Percentiles rank a stretch among this genome's conserved stretches.
phyloP scores from a whole-genome alignment of 2,888 invertebrate genomes.

The Argyra leucocephala region DNA sequence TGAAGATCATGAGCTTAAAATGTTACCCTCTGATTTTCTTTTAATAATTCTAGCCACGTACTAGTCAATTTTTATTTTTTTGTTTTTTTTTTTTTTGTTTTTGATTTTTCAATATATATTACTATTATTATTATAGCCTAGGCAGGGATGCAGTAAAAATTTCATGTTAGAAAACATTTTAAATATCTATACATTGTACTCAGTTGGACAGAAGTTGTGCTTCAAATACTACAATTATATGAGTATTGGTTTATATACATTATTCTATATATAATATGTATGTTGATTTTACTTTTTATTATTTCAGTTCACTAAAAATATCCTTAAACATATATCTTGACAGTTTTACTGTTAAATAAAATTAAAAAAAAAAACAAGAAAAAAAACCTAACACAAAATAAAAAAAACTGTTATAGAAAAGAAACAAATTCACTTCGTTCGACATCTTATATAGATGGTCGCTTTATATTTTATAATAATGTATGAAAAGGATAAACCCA shows the following conservation, averaged over 20 bases:
- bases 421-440: neutral
- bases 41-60: neutral
- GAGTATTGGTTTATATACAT: too few relatives aligned
- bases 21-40: neutral
- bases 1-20: neutral
- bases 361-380: neutral
- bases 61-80: neutral
- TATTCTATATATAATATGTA: too few relatives aligned
- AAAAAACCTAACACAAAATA: neutral
- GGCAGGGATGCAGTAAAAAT: neutral
- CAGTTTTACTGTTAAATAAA: neutral
- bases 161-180: neutral
- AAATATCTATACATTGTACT: neutral
- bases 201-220: neutral
- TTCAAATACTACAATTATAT: too few relatives aligned
- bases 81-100: too few relatives aligned
- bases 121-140: neutral
- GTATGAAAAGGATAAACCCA: neutral
- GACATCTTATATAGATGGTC: neutral
- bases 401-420: neutral
- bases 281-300: too few relatives aligned
- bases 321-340: neutral
- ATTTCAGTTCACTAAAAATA: neutral
- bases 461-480: slow-evolving; percentile 2
- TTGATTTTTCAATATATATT: neutral